Percentiles rank a stretch among this genome's conserved stretches.
Conservation (phyloP, 2,888 invertebrate genomes). For the Crossocerus cetratus region DNA sequence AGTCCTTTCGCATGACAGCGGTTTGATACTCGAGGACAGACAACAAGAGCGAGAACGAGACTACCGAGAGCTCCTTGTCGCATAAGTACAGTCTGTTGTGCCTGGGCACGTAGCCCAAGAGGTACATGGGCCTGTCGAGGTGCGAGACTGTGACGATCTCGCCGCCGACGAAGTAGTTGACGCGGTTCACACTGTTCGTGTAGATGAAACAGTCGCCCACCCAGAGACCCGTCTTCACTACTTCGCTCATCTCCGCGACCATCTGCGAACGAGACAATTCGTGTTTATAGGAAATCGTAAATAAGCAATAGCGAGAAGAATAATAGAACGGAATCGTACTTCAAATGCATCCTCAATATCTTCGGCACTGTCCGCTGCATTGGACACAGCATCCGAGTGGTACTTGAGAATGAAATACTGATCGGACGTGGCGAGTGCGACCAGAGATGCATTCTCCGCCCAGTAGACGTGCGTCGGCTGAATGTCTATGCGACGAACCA, state of each 20-base stretch:
- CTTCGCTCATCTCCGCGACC: conserved; percentile 91
- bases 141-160: conserved; percentile 99
- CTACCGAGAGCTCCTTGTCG: conserved; percentile 97
- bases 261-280: conserved; percentile 79
- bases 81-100: conserved; percentile 97
- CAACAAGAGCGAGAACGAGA: conserved; percentile 94
- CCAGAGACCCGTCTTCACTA: conserved; percentile 96
- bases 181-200: conserved; percentile 97
- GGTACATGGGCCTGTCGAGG: conserved; percentile 97
- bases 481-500: conserved; percentile 97
- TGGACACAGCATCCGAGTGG: conserved; percentile 88
- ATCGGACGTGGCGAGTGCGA: conserved; percentile 96
- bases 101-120: conserved; percentile 96
- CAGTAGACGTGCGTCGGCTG: conserved; percentile 96
- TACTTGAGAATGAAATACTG: conserved; percentile 96
- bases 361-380: conserved; percentile 86
- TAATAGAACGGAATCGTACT: conserved; percentile 77
- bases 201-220: conserved; percentile 99
- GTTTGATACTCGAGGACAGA: conserved; percentile 99
- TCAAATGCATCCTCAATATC: conserved; percentile 97
- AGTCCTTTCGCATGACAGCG: conserved; percentile 99
- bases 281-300: neutral
- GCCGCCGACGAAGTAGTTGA: conserved; percentile 99
- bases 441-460: conserved; percentile 96
- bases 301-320: no score